Conservation (phyloP, 2,888 invertebrate species). For the Cheiracanthium punctorium region DNA sequence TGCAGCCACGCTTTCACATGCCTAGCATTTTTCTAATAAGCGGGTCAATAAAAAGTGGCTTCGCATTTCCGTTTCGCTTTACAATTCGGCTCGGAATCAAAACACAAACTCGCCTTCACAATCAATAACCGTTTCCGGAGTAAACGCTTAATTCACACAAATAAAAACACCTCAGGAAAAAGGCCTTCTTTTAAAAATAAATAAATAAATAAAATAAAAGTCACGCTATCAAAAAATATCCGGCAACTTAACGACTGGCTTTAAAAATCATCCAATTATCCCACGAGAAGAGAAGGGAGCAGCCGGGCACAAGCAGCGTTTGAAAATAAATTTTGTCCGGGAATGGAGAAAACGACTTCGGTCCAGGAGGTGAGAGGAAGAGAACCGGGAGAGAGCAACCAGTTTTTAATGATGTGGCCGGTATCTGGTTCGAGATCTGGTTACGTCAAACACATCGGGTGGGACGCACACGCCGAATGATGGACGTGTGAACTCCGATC, state of each 20-base stretch:
- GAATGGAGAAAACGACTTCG: background rate
- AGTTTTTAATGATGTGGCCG: constrained; percentile 59
- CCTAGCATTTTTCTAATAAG: no score
- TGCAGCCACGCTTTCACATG: no score
- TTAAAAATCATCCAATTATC: constrained; percentile 67
- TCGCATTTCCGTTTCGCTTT: no score
- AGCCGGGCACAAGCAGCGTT: no score
- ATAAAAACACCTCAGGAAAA: constrained; percentile 12
- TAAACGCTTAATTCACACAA: constrained; percentile 16
- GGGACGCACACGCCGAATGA: constrained; percentile 52
- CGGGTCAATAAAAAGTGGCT: no score
- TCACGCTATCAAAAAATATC: background rate
- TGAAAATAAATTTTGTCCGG: constrained; percentile 61
- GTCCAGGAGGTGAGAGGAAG: constrained; percentile 11
- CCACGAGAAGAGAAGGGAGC: background rate
- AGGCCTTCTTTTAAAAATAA: background rate
- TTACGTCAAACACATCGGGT: constrained; percentile 60
- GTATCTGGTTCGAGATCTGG: constrained; percentile 65
- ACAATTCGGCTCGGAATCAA: background rate
- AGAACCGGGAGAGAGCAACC: constrained; percentile 15
- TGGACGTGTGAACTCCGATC: constrained; percentile 59
- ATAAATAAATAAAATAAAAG: background rate
- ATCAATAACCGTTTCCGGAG: constrained; percentile 5
- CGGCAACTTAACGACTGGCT: constrained; percentile 19
- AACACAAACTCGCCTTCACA: background rate